Base-by-base conservation (phyloP, 2,113 vertebrate species). In the Nerophis lumbriciformis region DNA sequence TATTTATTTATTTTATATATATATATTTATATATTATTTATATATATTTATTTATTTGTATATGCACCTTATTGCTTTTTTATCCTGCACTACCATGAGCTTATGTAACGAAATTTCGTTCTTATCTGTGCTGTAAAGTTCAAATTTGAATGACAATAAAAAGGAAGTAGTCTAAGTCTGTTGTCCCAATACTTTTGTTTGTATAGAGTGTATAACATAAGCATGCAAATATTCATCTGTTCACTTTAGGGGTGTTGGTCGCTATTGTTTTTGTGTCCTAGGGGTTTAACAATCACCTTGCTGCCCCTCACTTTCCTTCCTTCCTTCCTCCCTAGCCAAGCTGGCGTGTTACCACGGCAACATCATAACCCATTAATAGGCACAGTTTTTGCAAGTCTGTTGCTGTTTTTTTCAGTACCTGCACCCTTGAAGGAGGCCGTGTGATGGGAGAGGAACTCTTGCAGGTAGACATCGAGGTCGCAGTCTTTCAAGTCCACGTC, bases 381-480 rank as follows among this genome's bases (percentile, higher is more conserved):
- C 4, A 3, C 42, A 16, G 8, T 50, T 50, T 10, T 16, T 48
- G 19, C 19, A 19, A 19, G 2, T 16, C 16, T 16, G n/a, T 49
- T 49, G n/a, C 6, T 1, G 8, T 6, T 8, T 19, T 21, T 49
- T 16, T 8, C 48, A 49, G 49, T 53, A 84, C 80, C 79, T 72
- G 78, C 67, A 90, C 92, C 93, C 84, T 91, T 95, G 21, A 94
- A 93, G 5, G 90, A 92, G 0, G 91, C 93, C 0, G 94, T 94
- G 75, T 94, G 93, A 1, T 92, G 89, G 16, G 93, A 93, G 48
- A 94, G 91, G 0, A 98, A 98, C 15, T 92, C 85, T 74, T 91
- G 93, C 19, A 96, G 90, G 74, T 92, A 90, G 49, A 94, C 89
- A 0, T 90, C 91, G 39, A 98, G 81, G 83, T 92, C 91, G 85